Evolutionary conservation across 2,113 vertebrate genomes (phyloP).

Genomic region (Phaethornis superciliosus): DNA sequence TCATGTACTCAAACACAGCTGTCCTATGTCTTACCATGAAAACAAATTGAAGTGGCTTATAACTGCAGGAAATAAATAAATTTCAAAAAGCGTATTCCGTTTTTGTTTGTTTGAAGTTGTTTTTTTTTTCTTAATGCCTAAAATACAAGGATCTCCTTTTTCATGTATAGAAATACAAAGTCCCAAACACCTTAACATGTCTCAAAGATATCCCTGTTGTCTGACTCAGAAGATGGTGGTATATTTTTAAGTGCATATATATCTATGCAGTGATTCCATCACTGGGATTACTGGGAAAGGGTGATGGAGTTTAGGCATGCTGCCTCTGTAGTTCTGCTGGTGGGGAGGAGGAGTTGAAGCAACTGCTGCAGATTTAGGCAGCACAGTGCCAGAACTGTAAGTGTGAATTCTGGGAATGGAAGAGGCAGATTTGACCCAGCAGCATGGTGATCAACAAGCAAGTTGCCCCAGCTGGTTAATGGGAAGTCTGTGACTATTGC

Average conservation of each 20-base stretch:
- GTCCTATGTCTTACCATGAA: not conserved
- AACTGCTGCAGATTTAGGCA: not conserved
- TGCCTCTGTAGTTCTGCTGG: not conserved
- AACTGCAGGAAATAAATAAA: not conserved
- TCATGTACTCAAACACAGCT: not conserved
- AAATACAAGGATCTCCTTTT: not conserved
- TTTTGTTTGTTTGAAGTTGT: not conserved
- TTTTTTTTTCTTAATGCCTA: not conserved
- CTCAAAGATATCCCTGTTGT: fast-evolving
- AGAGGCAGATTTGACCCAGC: fast-evolving
- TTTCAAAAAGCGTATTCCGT: fast-evolving
- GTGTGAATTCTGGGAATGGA: not conserved
- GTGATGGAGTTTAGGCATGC: not conserved
- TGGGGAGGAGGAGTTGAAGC: not conserved
- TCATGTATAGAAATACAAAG: not conserved
- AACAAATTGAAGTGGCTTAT: not conserved
- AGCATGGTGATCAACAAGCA: not conserved
- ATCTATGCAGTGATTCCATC: not conserved
- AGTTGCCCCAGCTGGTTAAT: fast-evolving
- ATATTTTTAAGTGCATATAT: fast-evolving
- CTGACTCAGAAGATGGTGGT: not conserved
- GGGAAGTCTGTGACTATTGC: fast-evolving
- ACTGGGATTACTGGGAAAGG: not conserved
- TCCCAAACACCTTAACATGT: fast-evolving
- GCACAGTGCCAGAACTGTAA: not conserved